Conservation (phyloP, 2,113 vertebrate genomes). For the Muntiacus muntjak region DNA sequence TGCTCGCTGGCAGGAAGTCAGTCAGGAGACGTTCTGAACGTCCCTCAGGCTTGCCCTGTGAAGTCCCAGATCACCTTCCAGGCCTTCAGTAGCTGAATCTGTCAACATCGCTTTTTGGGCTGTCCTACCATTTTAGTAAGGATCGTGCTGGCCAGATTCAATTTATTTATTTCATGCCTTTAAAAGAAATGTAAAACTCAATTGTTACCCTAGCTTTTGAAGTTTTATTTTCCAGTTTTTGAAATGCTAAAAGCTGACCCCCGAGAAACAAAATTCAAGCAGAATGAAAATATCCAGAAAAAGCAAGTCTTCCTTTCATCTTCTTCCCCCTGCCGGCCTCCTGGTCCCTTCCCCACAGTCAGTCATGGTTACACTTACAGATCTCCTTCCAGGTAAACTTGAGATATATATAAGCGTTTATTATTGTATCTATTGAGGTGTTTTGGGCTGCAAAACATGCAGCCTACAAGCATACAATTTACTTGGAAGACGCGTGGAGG, state of each 20-base stretch:
- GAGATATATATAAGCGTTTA: neutral
- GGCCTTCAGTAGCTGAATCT: neutral
- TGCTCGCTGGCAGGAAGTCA: neutral
- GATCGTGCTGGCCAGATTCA: neutral
- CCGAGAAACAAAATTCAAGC: neutral
- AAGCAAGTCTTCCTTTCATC: neutral
- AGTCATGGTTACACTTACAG: fast-evolving
- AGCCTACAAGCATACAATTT: neutral
- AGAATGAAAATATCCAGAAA: neutral
- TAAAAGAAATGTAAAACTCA: constrained; percentile 24
- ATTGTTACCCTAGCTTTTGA: neutral
- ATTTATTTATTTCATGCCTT: neutral
- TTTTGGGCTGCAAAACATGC: neutral
- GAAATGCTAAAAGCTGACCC: neutral
- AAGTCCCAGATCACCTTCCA: neutral
- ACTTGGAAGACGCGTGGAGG: neutral
- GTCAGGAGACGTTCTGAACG: neutral
- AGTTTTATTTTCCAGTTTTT: constrained; percentile 19
- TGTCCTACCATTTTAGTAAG: neutral
- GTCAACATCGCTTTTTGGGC: neutral
- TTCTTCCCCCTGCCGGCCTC: neutral
- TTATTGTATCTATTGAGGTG: neutral
- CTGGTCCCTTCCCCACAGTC: neutral
- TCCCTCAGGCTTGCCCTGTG: neutral
- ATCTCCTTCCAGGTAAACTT: neutral